Evolutionary conservation across 1,140 invertebrate species (phyloP).

Genomic region (Drosophila lacteicornis): DNA sequence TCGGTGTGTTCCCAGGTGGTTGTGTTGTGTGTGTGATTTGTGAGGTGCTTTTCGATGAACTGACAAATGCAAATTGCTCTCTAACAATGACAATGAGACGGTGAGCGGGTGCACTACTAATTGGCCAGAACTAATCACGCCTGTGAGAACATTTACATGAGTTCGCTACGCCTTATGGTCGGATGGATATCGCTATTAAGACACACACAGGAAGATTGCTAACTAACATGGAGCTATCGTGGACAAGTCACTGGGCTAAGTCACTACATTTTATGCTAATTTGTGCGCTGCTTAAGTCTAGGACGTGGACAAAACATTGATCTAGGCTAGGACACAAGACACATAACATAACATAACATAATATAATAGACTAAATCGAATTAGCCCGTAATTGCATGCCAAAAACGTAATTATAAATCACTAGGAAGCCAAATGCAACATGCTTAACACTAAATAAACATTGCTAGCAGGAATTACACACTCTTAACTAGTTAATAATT

Average conservation of each 20-base stretch:
- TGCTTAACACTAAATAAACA: constrained; percentile 65
- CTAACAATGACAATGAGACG: constrained; percentile 39
- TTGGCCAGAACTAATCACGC: constrained; percentile 51
- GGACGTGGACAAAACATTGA: constrained; percentile 51
- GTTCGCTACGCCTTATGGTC: constrained; percentile 35
- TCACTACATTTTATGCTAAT: constrained; percentile 20
- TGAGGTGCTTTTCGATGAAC: constrained; percentile 47
- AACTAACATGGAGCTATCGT: constrained; percentile 37
- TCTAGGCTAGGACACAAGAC: constrained; percentile 46
- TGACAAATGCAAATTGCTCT: constrained; percentile 52
- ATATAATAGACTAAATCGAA: background rate
- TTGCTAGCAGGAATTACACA: constrained; percentile 38
- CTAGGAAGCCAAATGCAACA: constrained; percentile 51
- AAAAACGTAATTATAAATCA: constrained; percentile 36
- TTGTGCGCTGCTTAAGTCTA: constrained; percentile 64
- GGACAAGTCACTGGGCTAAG: constrained; percentile 25
- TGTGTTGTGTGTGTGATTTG: constrained; percentile 25
- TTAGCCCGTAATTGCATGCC: constrained; percentile 34
- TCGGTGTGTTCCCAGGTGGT: constrained; percentile 23
- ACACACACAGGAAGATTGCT: constrained; percentile 40
- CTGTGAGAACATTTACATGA: constrained; percentile 52
- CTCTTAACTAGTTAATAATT: constrained; percentile 26
- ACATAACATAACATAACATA: constrained; percentile 19
- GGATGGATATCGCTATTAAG: constrained; percentile 38
- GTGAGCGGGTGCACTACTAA: constrained; percentile 50